These are phyloP conservation scores for Ariopsis seemanni DNA, from an alignment of 2,113 vertebrate genomes.

Conservation along the genomic window DNA sequence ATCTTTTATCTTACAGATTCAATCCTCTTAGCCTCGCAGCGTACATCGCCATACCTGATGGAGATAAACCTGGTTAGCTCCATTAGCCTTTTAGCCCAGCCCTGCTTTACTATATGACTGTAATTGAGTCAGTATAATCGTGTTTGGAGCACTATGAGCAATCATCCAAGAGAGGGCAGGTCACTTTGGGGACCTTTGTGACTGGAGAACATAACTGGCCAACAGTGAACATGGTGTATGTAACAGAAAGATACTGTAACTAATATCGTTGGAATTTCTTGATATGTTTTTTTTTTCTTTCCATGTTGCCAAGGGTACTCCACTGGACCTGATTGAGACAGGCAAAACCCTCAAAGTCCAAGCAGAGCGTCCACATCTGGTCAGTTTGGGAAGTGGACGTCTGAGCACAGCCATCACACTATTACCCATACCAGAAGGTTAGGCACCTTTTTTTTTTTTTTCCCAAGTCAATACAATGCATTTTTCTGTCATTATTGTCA, in stretches of 20 bases:
- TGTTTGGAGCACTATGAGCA: conserved; percentile 35
- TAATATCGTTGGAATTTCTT: background rate
- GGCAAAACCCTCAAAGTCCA: conserved; percentile 92
- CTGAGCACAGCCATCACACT: conserved; percentile 93
- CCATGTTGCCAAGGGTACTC: conserved; percentile 76
- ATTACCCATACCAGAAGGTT: conserved; percentile 91
- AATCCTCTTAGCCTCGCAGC: conserved; percentile 51
- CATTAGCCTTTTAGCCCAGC: conserved; percentile 40
- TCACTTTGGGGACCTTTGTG: conserved; percentile 20
- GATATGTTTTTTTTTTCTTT: background rate
- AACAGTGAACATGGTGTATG: background rate
- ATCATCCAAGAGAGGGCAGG: conserved; percentile 23
- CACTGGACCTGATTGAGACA: conserved; percentile 88
- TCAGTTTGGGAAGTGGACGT: conserved; percentile 94
- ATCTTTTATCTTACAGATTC: conserved; percentile 31
- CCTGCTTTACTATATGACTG: conserved; percentile 20
- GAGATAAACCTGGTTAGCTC: conserved; percentile 45
- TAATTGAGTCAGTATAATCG: conserved; percentile 53
- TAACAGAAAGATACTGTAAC: background rate
- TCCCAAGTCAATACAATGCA: background rate
- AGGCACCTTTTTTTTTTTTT: conserved; percentile 34
- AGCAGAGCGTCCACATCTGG: conserved; percentile 90
- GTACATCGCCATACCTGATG: conserved; percentile 39
- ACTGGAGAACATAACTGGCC: background rate
- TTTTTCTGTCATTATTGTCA: background rate